These are phyloP conservation scores for Homalodisca vitripennis DNA, from an alignment of 1,140 invertebrate genomes.

Conservation along the genomic window DNA sequence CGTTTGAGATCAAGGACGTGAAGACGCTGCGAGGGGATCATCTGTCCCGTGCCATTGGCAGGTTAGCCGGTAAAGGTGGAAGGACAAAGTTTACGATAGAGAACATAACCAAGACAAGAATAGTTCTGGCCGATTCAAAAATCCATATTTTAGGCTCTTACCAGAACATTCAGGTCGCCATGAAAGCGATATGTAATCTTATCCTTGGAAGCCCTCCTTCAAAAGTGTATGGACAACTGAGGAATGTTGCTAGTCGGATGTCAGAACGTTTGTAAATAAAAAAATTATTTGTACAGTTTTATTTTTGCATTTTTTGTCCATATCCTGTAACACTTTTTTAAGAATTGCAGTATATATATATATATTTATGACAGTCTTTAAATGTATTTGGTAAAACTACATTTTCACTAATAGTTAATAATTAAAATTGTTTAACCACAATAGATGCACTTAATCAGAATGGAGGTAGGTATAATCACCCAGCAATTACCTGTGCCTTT, in stretches of 20 bases:
- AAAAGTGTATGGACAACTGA: slow-evolving; percentile 93
- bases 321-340: too few species aligned
- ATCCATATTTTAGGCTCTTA: slow-evolving; percentile 97
- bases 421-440: too few species aligned
- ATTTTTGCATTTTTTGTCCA: neutral
- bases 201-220: slow-evolving; percentile 95
- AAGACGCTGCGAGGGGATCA: slow-evolving; percentile 97
- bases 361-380: too few species aligned
- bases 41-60: slow-evolving; percentile 90
- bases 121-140: slow-evolving; percentile 94
- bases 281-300: neutral
- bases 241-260: slow-evolving; percentile 77
- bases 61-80: slow-evolving; percentile 96
- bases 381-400: too few species aligned
- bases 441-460: too few species aligned
- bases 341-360: too few species aligned
- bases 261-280: slow-evolving; percentile 48
- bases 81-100: slow-evolving; percentile 98
- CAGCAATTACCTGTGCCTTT: too few species aligned
- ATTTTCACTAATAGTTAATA: too few species aligned
- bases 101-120: slow-evolving; percentile 98
- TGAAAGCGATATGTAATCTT: slow-evolving; percentile 95
- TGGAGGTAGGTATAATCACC: too few species aligned
- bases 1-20: slow-evolving; percentile 96
- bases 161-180: slow-evolving; percentile 94